Evolutionary conservation across 2,113 vertebrate species (phyloP).

Genomic region (Todiramphus saurophagus): DNA sequence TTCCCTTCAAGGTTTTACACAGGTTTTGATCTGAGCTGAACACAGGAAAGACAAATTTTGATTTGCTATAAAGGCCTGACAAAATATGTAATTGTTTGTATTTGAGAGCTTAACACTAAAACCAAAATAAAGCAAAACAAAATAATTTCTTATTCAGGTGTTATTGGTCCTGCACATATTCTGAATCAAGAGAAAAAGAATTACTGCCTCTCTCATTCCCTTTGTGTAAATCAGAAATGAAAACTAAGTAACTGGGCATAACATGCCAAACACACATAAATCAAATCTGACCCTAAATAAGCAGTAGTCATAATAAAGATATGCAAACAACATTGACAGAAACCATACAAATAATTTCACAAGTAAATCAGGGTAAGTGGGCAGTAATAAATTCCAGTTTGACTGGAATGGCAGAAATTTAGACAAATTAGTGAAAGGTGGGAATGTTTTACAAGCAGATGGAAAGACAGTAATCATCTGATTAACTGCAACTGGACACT

Average conservation of each 20-base stretch:
- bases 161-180: not conserved
- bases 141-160: not conserved
- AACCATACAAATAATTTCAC: conserved; percentile 67
- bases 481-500: conserved; percentile 66
- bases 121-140: not conserved
- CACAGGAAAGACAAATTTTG: not conserved
- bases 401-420: conserved; percentile 74
- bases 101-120: not conserved
- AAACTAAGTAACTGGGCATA: conserved; percentile 63
- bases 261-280: conserved; percentile 67
- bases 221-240: conserved; percentile 64
- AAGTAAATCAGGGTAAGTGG: conserved; percentile 75
- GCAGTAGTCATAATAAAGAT: conserved; percentile 67
- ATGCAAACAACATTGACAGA: conserved; percentile 72
- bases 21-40: not conserved
- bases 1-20: not conserved
- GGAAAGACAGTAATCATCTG: conserved; percentile 61
- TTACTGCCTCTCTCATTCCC: conserved; percentile 18
- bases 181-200: conserved; percentile 14
- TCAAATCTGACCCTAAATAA: conserved; percentile 72
- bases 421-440: conserved; percentile 66
- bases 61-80: conserved; percentile 11
- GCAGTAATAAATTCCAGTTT: conserved; percentile 73
- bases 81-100: conserved; percentile 1
- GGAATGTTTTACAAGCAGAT: conserved; percentile 69